Percentiles rank a stretch among this genome's conserved stretches.
These are phyloP conservation scores for Reinhardtius hippoglossoides DNA, from an alignment of 2,113 vertebrate species.

Conservation along the genomic window DNA sequence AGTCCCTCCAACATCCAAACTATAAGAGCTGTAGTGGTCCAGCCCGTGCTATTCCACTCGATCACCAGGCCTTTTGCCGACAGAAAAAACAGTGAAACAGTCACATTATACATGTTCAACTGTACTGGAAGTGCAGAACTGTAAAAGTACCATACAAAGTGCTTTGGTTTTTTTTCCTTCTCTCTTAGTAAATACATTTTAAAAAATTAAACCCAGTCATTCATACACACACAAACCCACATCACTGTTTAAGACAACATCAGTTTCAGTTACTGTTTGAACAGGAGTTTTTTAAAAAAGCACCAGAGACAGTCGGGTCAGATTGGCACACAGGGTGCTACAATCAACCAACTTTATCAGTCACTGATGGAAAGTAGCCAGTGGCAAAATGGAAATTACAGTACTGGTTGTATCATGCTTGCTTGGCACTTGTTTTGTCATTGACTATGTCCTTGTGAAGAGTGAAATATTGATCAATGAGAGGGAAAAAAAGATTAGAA, in stretches of 20 bases:
- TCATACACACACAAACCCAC: constrained; percentile 30
- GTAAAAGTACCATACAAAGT: constrained; percentile 78
- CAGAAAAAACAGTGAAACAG: constrained; percentile 52
- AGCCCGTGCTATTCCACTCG: constrained; percentile 51
- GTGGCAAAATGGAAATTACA: constrained; percentile 85
- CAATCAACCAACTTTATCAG: constrained; percentile 75
- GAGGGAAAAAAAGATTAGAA: constrained; percentile 42
- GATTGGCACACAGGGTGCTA: constrained; percentile 72
- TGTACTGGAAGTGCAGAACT: constrained; percentile 70
- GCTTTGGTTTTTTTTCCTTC: constrained; percentile 67
- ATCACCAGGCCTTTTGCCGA: constrained; percentile 32
- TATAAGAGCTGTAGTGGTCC: constrained; percentile 57
- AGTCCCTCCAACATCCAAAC: constrained; percentile 37
- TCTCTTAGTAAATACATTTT: constrained; percentile 57
- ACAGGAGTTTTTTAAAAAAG: constrained; percentile 22
- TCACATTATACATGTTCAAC: constrained; percentile 58
- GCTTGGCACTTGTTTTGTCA: constrained; percentile 84
- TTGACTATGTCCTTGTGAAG: constrained; percentile 77
- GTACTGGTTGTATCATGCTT: constrained; percentile 79
- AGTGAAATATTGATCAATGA: constrained; percentile 74
- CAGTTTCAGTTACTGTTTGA: constrained; percentile 58
- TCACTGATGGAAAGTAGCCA: constrained; percentile 83
- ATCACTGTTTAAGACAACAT: constrained; percentile 71
- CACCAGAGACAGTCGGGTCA: constrained; percentile 54
- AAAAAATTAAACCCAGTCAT: constrained; percentile 43